Evolutionary conservation across 1,140 invertebrate species (phyloP).

Genomic region (Neodiprion virginianus): DNA sequence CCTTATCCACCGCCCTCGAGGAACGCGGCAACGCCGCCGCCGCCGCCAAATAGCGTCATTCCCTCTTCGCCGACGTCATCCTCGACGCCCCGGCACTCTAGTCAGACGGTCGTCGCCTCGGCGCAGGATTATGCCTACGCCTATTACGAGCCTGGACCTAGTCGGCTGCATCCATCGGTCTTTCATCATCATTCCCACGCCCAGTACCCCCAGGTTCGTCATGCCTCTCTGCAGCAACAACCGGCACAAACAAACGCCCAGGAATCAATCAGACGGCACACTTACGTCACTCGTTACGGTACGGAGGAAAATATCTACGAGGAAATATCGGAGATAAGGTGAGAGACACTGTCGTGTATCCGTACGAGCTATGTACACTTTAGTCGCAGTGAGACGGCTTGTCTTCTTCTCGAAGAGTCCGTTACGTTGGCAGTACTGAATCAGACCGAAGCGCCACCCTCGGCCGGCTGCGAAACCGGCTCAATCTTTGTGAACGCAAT

Average conservation of each 20-base stretch:
- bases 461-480: too few relatives aligned
- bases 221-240: background rate
- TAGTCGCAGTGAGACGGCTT: too few relatives aligned
- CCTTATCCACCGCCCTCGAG: conserved; percentile 61
- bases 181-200: conserved; percentile 44
- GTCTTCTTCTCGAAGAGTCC: too few relatives aligned
- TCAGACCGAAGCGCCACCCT: too few relatives aligned
- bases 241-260: conserved; percentile 24
- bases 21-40: conserved; percentile 37
- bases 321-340: conserved; percentile 73
- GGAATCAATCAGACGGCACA: conserved; percentile 65
- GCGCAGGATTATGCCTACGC: conserved; percentile 76
- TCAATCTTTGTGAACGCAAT: too few relatives aligned
- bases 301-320: conserved; percentile 89
- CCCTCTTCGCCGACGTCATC: background rate
- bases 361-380: too few relatives aligned
- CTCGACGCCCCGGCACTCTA: background rate
- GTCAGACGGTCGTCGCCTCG: background rate
- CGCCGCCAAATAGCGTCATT: background rate
- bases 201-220: conserved; percentile 54
- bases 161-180: conserved; percentile 43
- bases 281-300: conserved; percentile 79
- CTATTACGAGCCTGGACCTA: conserved; percentile 76
- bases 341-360: conserved; percentile 17
- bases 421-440: too few relatives aligned